phyloP scores from a whole-genome alignment of 2,888 invertebrate species.

The Apamea crenata region DNA sequence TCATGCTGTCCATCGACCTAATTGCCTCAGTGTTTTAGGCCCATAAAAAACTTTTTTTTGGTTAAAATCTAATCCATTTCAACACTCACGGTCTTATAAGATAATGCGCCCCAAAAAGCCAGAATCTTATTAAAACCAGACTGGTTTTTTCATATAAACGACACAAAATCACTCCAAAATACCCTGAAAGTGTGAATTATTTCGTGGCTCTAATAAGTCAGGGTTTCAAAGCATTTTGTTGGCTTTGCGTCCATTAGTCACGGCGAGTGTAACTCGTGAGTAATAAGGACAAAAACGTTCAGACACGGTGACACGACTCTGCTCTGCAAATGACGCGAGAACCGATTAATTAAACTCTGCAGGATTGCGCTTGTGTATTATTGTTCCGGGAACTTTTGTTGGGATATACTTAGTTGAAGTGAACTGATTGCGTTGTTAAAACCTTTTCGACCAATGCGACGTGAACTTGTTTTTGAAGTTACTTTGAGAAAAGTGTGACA shows the following conservation, averaged over 20 bases:
- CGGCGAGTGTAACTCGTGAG: constrained; percentile 54
- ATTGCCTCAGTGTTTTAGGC: too few relatives aligned
- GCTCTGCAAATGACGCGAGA: constrained; percentile 58
- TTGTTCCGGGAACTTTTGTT: constrained; percentile 34
- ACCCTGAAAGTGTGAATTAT: constrained; percentile 52
- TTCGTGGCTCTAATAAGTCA: constrained; percentile 51
- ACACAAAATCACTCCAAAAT: constrained; percentile 39
- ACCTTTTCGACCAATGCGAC: neutral
- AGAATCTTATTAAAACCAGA: constrained; percentile 16
- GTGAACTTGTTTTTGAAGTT: neutral
- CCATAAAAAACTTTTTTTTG: too few relatives aligned
- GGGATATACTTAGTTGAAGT: constrained; percentile 2
- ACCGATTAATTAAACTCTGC: constrained; percentile 55
- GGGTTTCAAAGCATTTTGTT: constrained; percentile 54
- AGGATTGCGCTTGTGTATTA: constrained; percentile 20
- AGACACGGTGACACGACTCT: constrained; percentile 42
- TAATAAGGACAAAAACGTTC: constrained; percentile 63
- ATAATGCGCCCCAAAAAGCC: neutral
- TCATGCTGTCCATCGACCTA: neutral
- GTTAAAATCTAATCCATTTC: neutral
- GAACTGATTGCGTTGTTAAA: constrained; percentile 24
- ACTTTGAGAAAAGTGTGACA: too few relatives aligned
- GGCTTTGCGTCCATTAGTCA: constrained; percentile 62
- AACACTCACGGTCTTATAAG: constrained; percentile 7
- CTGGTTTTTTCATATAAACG: constrained; percentile 42